A percentile compares a stretch with the other conserved stretches of the same genome.
phyloP scores from a whole-genome alignment of 2,797 vertebrate genomes.

The Argya squamiceps region DNA sequence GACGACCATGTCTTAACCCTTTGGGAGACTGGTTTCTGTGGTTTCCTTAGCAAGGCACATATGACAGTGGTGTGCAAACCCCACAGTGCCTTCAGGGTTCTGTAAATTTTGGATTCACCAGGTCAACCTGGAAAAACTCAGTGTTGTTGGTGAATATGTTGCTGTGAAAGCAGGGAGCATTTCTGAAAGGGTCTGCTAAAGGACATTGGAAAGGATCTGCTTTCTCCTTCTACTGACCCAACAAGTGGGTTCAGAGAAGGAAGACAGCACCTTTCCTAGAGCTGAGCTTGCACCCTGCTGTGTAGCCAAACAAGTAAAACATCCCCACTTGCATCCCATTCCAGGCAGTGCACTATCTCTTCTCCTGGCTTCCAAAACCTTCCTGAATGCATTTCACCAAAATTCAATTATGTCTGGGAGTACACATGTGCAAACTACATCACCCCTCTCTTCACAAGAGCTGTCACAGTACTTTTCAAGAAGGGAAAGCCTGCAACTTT shows the following conservation, averaged over 20 bases:
- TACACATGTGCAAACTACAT: neutral
- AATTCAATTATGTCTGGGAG: neutral
- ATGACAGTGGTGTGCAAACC: neutral
- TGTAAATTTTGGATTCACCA: neutral
- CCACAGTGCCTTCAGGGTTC: neutral
- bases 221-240: neutral
- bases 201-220: neutral
- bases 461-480: neutral
- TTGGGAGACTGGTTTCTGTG: neutral
- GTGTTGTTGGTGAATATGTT: neutral
- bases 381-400: neutral
- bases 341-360: neutral
- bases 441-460: neutral
- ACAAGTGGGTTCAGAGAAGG: neutral
- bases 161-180: neutral
- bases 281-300: neutral
- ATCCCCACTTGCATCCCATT: accelerated
- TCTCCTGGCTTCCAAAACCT: neutral
- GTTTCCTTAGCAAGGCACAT: neutral
- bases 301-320: neutral
- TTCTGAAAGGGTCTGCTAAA: neutral
- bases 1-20: neutral
- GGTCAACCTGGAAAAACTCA: neutral
- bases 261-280: neutral
- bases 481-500: neutral